phyloP scores from a whole-genome alignment of 2,888 invertebrate species.

The Macaria liturata region DNA sequence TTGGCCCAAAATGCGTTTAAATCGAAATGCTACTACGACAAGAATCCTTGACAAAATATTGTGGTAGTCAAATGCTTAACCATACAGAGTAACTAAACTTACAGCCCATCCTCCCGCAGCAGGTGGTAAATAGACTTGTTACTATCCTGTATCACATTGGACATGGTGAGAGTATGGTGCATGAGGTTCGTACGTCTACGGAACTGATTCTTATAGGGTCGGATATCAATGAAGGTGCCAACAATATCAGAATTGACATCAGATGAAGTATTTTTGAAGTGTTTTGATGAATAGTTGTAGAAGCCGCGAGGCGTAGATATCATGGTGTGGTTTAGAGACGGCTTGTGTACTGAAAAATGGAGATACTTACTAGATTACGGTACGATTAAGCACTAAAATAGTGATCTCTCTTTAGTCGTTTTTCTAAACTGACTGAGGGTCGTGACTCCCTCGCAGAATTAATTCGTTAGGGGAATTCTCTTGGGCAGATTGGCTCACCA shows the following conservation, averaged over 20 bases:
- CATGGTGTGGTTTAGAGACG: slow-evolving; percentile 44
- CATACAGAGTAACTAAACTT: slow-evolving; percentile 36
- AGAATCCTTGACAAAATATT: too few species aligned
- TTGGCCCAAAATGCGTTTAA: too few species aligned
- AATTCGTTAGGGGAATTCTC: too few species aligned
- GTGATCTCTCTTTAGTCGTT: too few species aligned
- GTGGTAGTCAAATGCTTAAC: too few species aligned
- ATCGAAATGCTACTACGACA: too few species aligned
- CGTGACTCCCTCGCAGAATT: too few species aligned
- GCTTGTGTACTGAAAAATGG: slow-evolving; percentile 54
- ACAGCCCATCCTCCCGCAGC: slow-evolving; percentile 59
- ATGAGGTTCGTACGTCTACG: slow-evolving; percentile 57
- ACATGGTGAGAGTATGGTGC: slow-evolving; percentile 61
- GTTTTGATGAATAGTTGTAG: slow-evolving; percentile 24
- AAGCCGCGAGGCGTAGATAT: slow-evolving; percentile 48
- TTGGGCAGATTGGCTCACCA: too few species aligned
- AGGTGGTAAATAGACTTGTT: slow-evolving; percentile 58
- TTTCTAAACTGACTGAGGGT: too few species aligned
- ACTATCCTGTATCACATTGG: slow-evolving; percentile 67
- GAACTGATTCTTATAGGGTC: slow-evolving; percentile 53
- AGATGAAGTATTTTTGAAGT: slow-evolving; percentile 41
- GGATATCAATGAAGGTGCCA: slow-evolving; percentile 47
- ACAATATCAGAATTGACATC: too few species aligned
- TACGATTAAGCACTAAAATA: too few species aligned
- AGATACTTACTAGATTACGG: background rate